A percentile compares a stretch with the other conserved stretches of the same genome.
phyloP scores from a whole-genome alignment of 1,140 invertebrate genomes.

The Vanessa atalanta region DNA sequence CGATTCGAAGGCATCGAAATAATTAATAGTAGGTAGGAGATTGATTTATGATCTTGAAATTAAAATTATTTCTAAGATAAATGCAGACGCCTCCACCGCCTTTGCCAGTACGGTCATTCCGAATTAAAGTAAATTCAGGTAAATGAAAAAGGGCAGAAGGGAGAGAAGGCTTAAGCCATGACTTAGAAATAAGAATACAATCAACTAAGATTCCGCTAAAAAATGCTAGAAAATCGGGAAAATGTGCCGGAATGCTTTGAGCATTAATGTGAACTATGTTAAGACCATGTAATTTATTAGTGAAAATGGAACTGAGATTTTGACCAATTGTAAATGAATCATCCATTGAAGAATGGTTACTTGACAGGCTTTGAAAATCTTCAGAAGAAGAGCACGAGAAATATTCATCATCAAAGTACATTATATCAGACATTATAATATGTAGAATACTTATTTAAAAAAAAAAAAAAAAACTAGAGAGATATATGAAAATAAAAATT shows the following conservation, averaged over 20 bases:
- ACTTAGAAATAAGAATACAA: conserved; percentile 9
- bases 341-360: background rate
- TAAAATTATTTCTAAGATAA: conserved; percentile 8
- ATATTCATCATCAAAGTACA: conserved; percentile 6
- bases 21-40: conserved; percentile 5
- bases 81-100: conserved; percentile 8
- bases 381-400: conserved; percentile 12
- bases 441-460: conserved; percentile 6
- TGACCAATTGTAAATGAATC: background rate
- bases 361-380: conserved; percentile 14
- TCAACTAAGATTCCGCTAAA: conserved; percentile 4
- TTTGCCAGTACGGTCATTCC: conserved; percentile 11
- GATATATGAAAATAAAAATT: background rate
- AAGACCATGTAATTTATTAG: conserved; percentile 6
- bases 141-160: background rate
- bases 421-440: conserved; percentile 2
- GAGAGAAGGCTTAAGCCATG: conserved; percentile 11
- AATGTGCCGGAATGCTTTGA: background rate
- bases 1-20: conserved; percentile 10
- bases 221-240: background rate
- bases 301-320: conserved; percentile 12
- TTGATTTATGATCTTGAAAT: background rate
- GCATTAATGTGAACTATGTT: conserved; percentile 7
- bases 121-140: background rate
- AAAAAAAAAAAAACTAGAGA: too few species aligned